phyloP scores from a whole-genome alignment of 2,113 vertebrate genomes.

The Orthonyx spaldingii region DNA sequence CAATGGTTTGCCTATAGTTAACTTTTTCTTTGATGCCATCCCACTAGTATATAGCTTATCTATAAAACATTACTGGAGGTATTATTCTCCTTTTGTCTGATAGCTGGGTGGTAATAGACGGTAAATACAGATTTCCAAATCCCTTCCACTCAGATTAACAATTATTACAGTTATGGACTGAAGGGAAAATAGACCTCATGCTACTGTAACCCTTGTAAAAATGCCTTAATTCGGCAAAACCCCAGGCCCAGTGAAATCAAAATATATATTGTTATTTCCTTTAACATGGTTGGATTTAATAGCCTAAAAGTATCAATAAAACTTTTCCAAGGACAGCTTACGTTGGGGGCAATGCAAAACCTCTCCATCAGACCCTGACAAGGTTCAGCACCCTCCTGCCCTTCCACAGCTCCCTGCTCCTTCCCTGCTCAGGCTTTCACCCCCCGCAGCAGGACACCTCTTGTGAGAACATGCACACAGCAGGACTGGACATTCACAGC shows the following conservation, averaged over 20 bases:
- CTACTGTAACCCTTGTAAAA: background rate
- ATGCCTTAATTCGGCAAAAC: background rate
- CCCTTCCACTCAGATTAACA: background rate
- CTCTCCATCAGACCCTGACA: background rate
- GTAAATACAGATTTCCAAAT: background rate
- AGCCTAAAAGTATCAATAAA: background rate
- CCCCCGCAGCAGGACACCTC: background rate
- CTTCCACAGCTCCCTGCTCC: background rate
- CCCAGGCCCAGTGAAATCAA: background rate
- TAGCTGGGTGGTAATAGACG: background rate
- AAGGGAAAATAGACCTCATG: background rate
- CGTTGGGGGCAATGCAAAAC: background rate
- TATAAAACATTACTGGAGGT: background rate
- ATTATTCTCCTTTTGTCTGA: background rate
- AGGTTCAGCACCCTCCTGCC: background rate
- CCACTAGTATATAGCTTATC: background rate
- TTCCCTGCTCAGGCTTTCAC: background rate
- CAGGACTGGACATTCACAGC: background rate
- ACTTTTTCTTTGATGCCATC: background rate
- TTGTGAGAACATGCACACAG: background rate
- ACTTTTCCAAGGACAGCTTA: background rate
- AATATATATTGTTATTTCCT: background rate
- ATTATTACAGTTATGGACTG: background rate
- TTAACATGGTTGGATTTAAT: background rate
- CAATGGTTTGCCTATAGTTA: background rate